Evolutionary conservation across 2,888 invertebrate species (phyloP).

Genomic region (Polymixis flavicincta): DNA sequence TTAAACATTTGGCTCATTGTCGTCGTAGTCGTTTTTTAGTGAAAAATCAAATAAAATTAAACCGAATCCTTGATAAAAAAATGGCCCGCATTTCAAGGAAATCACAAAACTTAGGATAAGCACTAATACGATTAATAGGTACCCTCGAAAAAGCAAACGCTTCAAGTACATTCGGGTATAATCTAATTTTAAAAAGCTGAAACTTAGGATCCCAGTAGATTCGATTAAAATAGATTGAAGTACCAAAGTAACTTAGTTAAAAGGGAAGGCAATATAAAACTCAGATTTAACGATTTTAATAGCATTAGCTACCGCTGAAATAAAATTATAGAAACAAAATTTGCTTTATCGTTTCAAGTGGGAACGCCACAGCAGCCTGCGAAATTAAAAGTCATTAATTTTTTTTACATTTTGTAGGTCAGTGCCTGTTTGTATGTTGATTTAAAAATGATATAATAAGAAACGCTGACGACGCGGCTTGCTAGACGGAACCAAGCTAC

Average conservation of each 20-base stretch:
- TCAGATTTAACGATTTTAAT: neutral
- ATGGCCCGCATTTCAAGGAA: neutral
- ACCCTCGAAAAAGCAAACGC: neutral
- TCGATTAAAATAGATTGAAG: slow-evolving; percentile 20
- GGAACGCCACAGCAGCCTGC: too few species aligned
- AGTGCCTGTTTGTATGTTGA: too few species aligned
- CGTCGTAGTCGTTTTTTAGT: neutral
- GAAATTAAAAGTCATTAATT: too few species aligned
- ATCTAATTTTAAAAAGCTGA: neutral
- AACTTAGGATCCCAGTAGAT: neutral
- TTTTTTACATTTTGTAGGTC: too few species aligned
- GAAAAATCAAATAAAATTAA: neutral
- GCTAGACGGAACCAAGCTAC: too few species aligned
- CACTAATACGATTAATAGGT: neutral
- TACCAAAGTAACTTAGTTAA: slow-evolving; percentile 3
- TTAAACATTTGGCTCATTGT: neutral
- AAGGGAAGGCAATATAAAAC: neutral
- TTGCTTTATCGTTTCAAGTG: neutral
- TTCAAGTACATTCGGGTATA: neutral
- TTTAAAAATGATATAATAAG: too few species aligned
- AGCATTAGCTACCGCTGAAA: neutral
- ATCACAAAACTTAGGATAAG: neutral
- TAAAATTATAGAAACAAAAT: neutral
- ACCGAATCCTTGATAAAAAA: neutral
- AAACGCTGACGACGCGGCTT: too few species aligned